Evolutionary conservation across 2,797 vertebrate genomes (phyloP), one percentile per base, ranked within the genome.

Genomic region (Mastacembelus armatus): DNA sequence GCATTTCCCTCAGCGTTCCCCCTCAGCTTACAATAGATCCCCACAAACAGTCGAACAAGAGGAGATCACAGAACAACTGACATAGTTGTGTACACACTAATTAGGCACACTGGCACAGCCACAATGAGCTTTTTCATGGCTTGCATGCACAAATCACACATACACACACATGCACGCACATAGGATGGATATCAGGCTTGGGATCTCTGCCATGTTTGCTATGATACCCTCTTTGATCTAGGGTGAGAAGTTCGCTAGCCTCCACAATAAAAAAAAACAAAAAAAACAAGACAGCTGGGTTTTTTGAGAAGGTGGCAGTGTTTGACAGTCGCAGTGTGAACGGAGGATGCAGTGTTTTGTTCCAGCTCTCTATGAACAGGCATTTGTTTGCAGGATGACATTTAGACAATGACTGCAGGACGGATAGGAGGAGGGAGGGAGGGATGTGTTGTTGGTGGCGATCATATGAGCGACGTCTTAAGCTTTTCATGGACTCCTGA

Each of bases 81-180:
- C 85, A 87, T 89, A 78, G 81, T 85, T 84, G 85, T 92, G 90
- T 88, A 91, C 86, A 90, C 89, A 87, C 89, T 91, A 92, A 93
- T 93, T 92, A 89, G 86, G 74, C 82, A 83, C 72, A 81, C 83
- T 89, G 81, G 83, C 81, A 77, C 27, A 4, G 67, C 70, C 87
- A 93, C 92, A 92, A 92, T 84, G 78, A 84, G 70, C 80, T 89
- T 85, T 80, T 90, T 91, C 83, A 89, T 75, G 66, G 68, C 57
- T 74, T 60, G 66, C 78, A 66, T 62, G 58, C 78, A 76, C 74
- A 40, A 49, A 85, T 73, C 75, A 65, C 69, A 50, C 52, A 22
- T 58, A 19, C 60, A 24, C 32, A 18, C 39, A 36, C 26, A 27
- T 47, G 52, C 61, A 68, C 64, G 64, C 64, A 62, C 12, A 51